Evolutionary conservation across 2,888 invertebrate species (phyloP), one percentile per base, ranked within the genome.

Genomic region (Chromoteleia sp.): DNA sequence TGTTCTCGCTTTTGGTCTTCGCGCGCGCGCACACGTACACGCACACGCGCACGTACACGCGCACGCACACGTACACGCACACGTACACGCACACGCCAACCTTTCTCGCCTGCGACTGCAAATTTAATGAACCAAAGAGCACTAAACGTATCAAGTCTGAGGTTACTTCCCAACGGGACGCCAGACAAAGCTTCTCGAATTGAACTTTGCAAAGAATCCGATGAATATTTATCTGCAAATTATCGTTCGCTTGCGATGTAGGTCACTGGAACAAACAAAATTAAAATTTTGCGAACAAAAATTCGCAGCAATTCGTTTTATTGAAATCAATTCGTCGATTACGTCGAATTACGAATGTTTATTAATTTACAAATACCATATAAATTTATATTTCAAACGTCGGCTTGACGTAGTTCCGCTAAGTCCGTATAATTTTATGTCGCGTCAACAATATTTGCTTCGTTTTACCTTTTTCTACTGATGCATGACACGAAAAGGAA

Each of bases 91-190:
- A 21, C 14, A 19, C 36, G 3, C 25, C 14, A 5, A 17, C 45
- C 17, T 52, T 19, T 39, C 30, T 43, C 15, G 45, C 15, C 30
- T 50, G 39, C 52, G 45, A 61, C 33, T 70, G 58, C 19, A 68
- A 70, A 77, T 63, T 77, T 71, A 71, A 77, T 71, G 77, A 77
- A 71, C 63, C 63, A 48, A 71, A 71, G 56, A 63, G 68, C 36
- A 43, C 52, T 43, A 76, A 68, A 50, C 30, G 67, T 52, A 63
- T 68, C 63, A 63, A 63, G 45, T 33, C 36, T 43, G 29, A 48
- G 59, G 48, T 61, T 67, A 21, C 58, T 30, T 52, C 30, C 12
- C 30, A 10, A n/a, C 30, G 30, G n/a, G 52, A 12, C 8, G 7
- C 2, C 58, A 15, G 25, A 4, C 48, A 41, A 33, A 58, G 52